Evolutionary conservation across 1,140 invertebrate species (phyloP).

Genomic region (Drusus annulatus): DNA sequence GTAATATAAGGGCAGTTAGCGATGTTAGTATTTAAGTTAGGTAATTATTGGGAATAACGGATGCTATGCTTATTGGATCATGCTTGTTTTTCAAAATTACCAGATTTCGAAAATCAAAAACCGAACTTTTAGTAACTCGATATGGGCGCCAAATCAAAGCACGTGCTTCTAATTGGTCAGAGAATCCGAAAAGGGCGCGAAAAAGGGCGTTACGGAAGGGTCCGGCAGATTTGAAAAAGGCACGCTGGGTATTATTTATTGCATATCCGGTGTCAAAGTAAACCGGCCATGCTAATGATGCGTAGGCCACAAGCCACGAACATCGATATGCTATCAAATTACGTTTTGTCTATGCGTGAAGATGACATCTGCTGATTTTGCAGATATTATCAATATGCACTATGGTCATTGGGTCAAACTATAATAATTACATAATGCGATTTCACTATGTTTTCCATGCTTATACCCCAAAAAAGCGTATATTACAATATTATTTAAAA

Average conservation of each 20-base stretch:
- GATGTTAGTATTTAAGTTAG: too few relatives aligned
- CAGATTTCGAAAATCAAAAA: too few relatives aligned
- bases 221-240: not conserved
- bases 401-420: too few relatives aligned
- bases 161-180: slow-evolving; percentile 6
- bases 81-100: too few relatives aligned
- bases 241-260: not conserved
- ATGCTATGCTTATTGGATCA: too few relatives aligned
- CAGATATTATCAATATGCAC: too few relatives aligned
- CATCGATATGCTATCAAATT: not conserved
- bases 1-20: too few relatives aligned
- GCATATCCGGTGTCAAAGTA: slow-evolving; percentile 10
- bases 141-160: not conserved
- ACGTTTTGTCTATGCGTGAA: not conserved
- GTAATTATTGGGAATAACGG: too few relatives aligned
- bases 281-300: not conserved
- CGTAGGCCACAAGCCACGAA: not conserved
- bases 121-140: not conserved
- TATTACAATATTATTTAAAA: too few relatives aligned
- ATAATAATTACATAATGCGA: too few relatives aligned
- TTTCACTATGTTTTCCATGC: too few relatives aligned
- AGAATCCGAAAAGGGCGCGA: slow-evolving; percentile 3
- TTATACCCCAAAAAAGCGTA: too few relatives aligned
- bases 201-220: not conserved
- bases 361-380: not conserved